Conservation (phyloP, 2,797 vertebrate genomes). For the Podargus strigoides region DNA sequence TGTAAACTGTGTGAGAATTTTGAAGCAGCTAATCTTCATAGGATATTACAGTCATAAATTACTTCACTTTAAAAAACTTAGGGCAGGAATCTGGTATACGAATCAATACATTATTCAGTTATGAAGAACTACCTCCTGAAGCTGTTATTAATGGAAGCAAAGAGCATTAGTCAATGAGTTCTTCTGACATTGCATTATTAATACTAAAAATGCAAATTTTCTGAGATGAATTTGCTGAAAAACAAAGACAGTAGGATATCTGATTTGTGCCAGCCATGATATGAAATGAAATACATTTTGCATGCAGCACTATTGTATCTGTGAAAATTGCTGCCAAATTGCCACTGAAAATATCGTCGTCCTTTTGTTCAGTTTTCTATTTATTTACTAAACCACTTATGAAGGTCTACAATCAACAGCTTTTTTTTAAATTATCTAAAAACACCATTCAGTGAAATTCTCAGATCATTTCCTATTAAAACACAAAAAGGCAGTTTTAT, state of each 20-base stretch:
- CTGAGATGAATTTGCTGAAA: not conserved
- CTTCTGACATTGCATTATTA: not conserved
- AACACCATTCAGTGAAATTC: constrained; percentile 11
- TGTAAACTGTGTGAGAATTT: not conserved
- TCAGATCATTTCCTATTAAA: constrained; percentile 13
- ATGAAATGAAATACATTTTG: constrained; percentile 21
- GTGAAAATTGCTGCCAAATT: not conserved
- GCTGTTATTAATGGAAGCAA: not conserved
- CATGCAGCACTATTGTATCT: not conserved
- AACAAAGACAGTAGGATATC: not conserved
- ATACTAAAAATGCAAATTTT: not conserved
- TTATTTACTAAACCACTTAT: constrained; percentile 33
- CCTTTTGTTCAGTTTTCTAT: constrained; percentile 19
- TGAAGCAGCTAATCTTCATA: constrained; percentile 13
- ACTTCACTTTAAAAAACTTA: not conserved
- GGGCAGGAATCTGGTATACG: not conserved
- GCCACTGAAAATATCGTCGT: not conserved
- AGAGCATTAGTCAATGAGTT: not conserved
- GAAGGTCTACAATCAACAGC: not conserved
- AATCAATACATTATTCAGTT: not conserved
- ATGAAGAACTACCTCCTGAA: not conserved
- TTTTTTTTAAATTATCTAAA: constrained; percentile 7
- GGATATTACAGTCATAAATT: constrained; percentile 27
- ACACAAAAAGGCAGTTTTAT: not conserved
- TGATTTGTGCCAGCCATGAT: not conserved